Percentiles rank a stretch among this genome's conserved stretches.
These are phyloP conservation scores for Conistra vaccinii DNA, from an alignment of 2,888 invertebrate genomes.

Conservation along the genomic window DNA sequence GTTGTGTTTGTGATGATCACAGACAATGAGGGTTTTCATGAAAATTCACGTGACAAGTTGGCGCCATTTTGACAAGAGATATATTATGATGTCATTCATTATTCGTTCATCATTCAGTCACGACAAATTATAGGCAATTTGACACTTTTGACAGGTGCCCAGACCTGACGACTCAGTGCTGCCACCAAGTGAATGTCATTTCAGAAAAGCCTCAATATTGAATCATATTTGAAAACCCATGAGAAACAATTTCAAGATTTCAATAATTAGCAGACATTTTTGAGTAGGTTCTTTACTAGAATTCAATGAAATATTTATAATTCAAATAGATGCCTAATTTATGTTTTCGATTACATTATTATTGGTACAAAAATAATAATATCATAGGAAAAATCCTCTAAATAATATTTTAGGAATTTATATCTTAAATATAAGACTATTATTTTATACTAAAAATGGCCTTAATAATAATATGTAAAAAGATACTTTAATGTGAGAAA, in stretches of 20 bases:
- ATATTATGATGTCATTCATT: no score
- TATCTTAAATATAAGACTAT: slow-evolving; percentile 13
- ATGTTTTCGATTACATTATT: neutral
- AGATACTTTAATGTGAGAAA: neutral
- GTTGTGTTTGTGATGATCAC: neutral
- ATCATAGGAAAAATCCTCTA: neutral
- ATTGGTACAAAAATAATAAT: slow-evolving; percentile 29
- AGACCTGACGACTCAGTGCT: no score
- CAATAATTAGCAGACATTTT: neutral
- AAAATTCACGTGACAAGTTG: no score
- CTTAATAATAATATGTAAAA: slow-evolving; percentile 4
- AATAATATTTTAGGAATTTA: slow-evolving; percentile 11
- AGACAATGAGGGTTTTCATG: neutral
- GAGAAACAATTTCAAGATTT: neutral
- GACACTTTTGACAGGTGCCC: no score
- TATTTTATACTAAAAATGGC: neutral
- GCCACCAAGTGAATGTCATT: no score
- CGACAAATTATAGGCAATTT: no score
- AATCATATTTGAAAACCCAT: neutral
- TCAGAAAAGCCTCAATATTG: neutral
- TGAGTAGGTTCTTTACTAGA: neutral
- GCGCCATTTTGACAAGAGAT: no score
- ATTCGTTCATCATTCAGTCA: no score
- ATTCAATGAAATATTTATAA: neutral
- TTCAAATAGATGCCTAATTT: neutral